These are phyloP conservation scores for Pelecanoides urinatrix DNA, from an alignment of 2,113 vertebrate genomes.

Conservation along the genomic window DNA sequence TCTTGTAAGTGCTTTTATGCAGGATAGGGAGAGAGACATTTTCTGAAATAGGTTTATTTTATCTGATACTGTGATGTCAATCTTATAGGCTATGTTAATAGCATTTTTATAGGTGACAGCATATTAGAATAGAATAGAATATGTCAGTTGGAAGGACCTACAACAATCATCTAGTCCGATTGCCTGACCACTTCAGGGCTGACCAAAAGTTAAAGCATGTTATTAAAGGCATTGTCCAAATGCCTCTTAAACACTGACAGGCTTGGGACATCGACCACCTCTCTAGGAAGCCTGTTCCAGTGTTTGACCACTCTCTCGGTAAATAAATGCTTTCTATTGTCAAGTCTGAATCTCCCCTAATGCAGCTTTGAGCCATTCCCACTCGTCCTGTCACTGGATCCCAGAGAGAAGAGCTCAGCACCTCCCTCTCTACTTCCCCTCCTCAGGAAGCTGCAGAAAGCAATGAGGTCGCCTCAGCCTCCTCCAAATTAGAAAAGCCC, in stretches of 20 bases:
- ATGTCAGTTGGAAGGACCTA: background rate
- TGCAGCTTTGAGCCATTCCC: background rate
- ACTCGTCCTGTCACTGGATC: fast-evolving
- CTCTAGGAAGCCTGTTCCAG: background rate
- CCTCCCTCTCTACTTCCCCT: background rate
- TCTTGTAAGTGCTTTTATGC: background rate
- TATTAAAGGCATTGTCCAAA: background rate
- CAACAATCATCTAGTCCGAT: fast-evolving
- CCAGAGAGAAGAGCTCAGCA: background rate
- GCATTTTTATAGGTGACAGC: background rate
- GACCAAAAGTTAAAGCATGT: background rate
- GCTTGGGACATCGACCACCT: fast-evolving
- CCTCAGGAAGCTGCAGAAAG: background rate
- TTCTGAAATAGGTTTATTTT: background rate
- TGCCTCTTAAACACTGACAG: background rate
- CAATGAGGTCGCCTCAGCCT: background rate
- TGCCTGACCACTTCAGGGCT: background rate
- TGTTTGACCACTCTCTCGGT: background rate
- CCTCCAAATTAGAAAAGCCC: background rate
- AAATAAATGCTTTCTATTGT: background rate
- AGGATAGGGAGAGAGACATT: background rate
- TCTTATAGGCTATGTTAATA: background rate
- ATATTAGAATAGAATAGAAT: background rate
- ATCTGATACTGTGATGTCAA: background rate
- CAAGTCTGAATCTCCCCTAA: background rate